phyloP scores from a whole-genome alignment of 2,797 vertebrate genomes.

The Argyrosomus regius region DNA sequence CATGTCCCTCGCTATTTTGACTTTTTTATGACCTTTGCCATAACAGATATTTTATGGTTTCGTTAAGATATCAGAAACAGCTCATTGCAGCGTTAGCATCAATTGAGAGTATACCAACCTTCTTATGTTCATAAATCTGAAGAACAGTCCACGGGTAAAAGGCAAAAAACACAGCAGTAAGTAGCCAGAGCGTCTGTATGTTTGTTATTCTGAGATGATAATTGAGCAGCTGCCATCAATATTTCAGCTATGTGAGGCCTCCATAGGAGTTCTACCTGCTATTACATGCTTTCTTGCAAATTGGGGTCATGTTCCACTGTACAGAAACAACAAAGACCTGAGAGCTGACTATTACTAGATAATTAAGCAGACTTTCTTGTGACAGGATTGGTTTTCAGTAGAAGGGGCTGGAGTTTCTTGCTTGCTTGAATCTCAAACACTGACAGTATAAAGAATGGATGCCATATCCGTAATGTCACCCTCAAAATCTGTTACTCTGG shows the following conservation, averaged over 20 bases:
- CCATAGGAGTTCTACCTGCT: constrained; percentile 18
- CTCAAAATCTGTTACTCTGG: too few species aligned
- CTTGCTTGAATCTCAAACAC: not conserved
- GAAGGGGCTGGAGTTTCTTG: not conserved
- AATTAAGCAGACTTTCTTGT: not conserved
- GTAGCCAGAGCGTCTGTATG: not conserved
- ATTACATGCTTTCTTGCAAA: constrained; percentile 13
- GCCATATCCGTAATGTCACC: too few species aligned
- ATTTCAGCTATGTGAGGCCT: constrained; percentile 52
- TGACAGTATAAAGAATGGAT: not conserved
- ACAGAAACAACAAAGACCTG: not conserved
- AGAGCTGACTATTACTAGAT: constrained; percentile 11
- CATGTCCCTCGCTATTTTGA: not conserved
- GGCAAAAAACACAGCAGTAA: not conserved
- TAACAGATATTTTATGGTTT: not conserved
- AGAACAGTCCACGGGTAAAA: not conserved
- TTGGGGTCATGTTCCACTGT: constrained; percentile 11
- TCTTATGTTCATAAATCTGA: not conserved
- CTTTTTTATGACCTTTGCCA: not conserved
- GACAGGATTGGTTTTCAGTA: not conserved
- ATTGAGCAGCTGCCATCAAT: constrained; percentile 54
- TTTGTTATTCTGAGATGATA: constrained; percentile 6
- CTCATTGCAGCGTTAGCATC: not conserved
- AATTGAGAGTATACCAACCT: not conserved
- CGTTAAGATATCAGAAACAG: not conserved